Evolutionary conservation across 1,140 invertebrate genomes (phyloP), one percentile per base, ranked within the genome.

Genomic region (Dendrolimus punctatus): DNA sequence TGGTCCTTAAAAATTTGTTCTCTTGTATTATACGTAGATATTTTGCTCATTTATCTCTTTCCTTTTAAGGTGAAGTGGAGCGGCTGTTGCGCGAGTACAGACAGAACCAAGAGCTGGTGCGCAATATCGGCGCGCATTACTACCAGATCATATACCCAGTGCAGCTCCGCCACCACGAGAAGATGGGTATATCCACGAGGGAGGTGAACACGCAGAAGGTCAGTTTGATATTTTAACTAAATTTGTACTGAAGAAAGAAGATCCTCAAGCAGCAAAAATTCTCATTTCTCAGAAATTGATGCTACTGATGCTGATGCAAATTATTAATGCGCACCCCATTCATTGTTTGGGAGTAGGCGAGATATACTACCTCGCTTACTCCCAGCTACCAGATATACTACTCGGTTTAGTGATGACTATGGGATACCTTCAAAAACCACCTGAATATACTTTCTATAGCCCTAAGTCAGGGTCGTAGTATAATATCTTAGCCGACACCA

Each of bases 111-210:
- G 93, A 96, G 83, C 89, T 98, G 89, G 94, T 97, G 65, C 90
- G 92, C 60, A 96, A 95, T 87, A 96, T 97, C 84, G 95, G 94
- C 60, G 91, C 92, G 47, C 93, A 96, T 84, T 96, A 93, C 81
- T 97, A 96, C 89, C 95, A 97, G 88, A 96, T 98, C 83, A 96
- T 97, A 69, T 97, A 97, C 89, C 96, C 96, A 55, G 95, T 96
- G 65, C 96, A 97, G 89, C 89, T 97, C 76, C 92, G 95, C 56
- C 94, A 96, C 87, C 95, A 97, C 90, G 95, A 96, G 88, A 97
- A 97, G 89, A 95, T 97, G 93, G 95, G 95, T 73, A 97, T 97
- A 78, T 96, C 94, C 63, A 96, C 95, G 55, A 90, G 94, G 80
- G 95, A 96, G 89, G 92, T 94, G 77, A 93, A 93, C 85, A 90